Conservation (phyloP, 2,113 vertebrate species). For the Equus przewalskii region DNA sequence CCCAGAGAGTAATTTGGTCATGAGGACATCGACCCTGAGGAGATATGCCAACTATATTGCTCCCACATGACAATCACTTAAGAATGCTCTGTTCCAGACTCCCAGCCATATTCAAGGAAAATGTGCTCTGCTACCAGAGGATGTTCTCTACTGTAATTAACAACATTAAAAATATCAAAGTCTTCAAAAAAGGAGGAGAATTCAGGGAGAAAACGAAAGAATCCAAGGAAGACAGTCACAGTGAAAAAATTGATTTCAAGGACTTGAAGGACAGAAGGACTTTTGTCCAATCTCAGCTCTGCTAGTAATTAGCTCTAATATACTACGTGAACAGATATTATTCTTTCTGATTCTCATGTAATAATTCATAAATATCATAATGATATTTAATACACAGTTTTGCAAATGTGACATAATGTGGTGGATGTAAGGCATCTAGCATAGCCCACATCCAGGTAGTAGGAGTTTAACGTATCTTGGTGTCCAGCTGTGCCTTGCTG, state of each 20-base stretch:
- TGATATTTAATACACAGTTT: background rate
- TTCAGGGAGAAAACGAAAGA: background rate
- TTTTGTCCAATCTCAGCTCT: background rate
- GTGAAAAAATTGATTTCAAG: background rate
- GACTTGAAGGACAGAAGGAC: background rate
- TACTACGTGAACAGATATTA: background rate
- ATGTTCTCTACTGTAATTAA: background rate
- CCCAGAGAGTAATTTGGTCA: background rate
- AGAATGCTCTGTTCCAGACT: rapidly evolving
- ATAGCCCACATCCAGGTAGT: background rate
- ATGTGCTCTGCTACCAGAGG: background rate
- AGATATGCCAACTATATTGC: background rate
- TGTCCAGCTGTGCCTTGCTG: background rate
- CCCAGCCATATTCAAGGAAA: background rate
- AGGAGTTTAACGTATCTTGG: background rate
- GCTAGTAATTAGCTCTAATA: background rate
- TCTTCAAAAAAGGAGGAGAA: background rate
- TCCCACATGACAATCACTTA: background rate
- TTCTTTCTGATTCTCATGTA: background rate
- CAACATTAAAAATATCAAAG: background rate
- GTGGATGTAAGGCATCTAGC: background rate
- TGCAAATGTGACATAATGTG: background rate
- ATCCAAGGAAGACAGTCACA: background rate
- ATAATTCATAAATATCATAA: background rate
- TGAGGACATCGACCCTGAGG: background rate